Conservation (phyloP, 2,113 vertebrate species). For the Morone chrysops region DNA sequence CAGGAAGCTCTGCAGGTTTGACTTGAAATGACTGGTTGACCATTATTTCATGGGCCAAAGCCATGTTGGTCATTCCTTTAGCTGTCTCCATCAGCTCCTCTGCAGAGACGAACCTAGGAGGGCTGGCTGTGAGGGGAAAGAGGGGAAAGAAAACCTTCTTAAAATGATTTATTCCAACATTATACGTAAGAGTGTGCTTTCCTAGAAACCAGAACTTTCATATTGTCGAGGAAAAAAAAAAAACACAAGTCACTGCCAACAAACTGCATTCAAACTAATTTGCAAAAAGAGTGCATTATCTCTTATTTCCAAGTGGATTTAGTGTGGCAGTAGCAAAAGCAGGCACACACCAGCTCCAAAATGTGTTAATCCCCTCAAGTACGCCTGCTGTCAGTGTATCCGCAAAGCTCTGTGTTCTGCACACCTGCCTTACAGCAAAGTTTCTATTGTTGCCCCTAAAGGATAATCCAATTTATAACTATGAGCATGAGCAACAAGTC, state of each 20-base stretch:
- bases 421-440: not conserved
- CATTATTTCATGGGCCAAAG: slow-evolving; percentile 95
- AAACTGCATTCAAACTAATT: not conserved
- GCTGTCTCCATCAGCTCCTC: slow-evolving; percentile 94
- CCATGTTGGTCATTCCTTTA: slow-evolving; percentile 95
- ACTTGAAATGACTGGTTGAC: slow-evolving; percentile 91
- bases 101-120: slow-evolving; percentile 88
- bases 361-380: not conserved
- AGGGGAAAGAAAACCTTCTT: not conserved
- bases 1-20: slow-evolving; percentile 89
- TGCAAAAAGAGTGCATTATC: not conserved
- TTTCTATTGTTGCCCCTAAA: not conserved
- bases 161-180: not conserved
- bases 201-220: not conserved
- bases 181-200: not conserved
- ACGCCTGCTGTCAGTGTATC: not conserved
- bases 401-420: not conserved
- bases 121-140: slow-evolving; percentile 86
- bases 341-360: not conserved
- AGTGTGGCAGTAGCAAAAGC: not conserved
- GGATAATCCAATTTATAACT: slow-evolving; percentile 1
- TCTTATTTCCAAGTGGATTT: not conserved
- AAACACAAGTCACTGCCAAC: not conserved
- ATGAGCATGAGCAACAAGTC: not conserved
- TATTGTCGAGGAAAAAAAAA: not conserved